Conservation (phyloP, 2,888 invertebrate species). For the Anarsia innoxiella region DNA sequence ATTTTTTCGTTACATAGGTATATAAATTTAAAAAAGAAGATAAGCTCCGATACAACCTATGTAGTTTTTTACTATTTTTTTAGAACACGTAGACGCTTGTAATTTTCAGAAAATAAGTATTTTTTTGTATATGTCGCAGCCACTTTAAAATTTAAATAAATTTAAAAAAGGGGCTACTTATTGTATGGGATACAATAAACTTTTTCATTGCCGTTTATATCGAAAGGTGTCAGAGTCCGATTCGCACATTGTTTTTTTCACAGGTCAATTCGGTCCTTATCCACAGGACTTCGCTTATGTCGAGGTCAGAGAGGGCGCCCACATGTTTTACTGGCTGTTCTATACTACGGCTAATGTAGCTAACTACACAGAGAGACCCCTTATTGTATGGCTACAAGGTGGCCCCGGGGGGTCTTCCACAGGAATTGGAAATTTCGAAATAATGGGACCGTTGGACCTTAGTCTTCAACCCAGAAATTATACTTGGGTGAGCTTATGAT, state of each 20-base stretch:
- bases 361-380: conserved; percentile 79
- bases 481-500: conserved; percentile 85
- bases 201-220: too few species aligned
- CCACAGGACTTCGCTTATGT: conserved; percentile 85
- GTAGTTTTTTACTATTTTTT: too few species aligned
- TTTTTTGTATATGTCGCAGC: too few species aligned
- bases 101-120: too few species aligned
- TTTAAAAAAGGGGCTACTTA: too few species aligned
- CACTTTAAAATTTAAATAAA: too few species aligned
- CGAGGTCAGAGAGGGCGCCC: conserved; percentile 81
- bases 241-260: conserved; percentile 7
- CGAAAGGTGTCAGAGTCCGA: too few species aligned
- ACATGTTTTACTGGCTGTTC: conserved; percentile 93
- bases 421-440: conserved; percentile 90
- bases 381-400: conserved; percentile 93
- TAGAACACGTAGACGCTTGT: too few species aligned
- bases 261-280: conserved; percentile 73
- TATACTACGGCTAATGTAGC: conserved; percentile 79
- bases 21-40: too few species aligned
- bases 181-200: too few species aligned
- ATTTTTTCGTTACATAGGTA: too few species aligned
- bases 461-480: conserved; percentile 78
- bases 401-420: conserved; percentile 89
- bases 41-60: too few species aligned
- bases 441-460: conserved; percentile 84